These are phyloP conservation scores for Camelus bactrianus DNA, from an alignment of 2,113 vertebrate species.

Conservation along the genomic window DNA sequence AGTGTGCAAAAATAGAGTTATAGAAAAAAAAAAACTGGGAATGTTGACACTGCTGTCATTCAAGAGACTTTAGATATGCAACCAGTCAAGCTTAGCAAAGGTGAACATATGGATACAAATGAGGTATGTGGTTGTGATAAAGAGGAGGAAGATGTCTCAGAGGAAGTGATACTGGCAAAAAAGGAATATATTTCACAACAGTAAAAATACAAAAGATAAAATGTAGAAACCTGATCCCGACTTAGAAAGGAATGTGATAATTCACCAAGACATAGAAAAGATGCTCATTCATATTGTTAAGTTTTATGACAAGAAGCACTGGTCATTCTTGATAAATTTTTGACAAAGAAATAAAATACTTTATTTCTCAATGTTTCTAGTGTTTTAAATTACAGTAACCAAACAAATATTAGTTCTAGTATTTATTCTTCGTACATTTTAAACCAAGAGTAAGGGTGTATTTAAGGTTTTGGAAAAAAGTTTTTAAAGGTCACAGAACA, in stretches of 20 bases:
- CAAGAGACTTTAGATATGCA: not conserved
- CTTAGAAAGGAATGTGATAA: not conserved
- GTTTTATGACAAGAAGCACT: not conserved
- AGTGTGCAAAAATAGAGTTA: not conserved
- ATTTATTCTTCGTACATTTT: not conserved
- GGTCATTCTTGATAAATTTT: not conserved
- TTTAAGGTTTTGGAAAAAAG: constrained; percentile 42
- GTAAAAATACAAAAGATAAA: not conserved
- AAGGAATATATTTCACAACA: not conserved
- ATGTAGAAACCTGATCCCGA: not conserved
- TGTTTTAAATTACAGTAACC: not conserved
- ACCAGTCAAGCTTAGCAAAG: not conserved
- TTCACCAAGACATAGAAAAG: not conserved
- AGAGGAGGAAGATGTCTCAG: not conserved
- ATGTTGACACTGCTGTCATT: not conserved
- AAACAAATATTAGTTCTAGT: not conserved
- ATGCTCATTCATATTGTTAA: not conserved
- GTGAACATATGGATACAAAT: not conserved
- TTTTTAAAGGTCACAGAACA: constrained; percentile 7
- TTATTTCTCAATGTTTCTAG: not conserved
- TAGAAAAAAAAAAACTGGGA: not conserved
- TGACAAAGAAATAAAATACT: constrained; percentile 50
- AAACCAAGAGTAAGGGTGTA: not conserved
- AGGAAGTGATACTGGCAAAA: not conserved
- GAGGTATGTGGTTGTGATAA: not conserved